Percentiles rank a stretch among this genome's conserved stretches.
These are phyloP conservation scores for Hirundo rustica DNA, from an alignment of 2,797 vertebrate genomes.

Conservation along the genomic window DNA sequence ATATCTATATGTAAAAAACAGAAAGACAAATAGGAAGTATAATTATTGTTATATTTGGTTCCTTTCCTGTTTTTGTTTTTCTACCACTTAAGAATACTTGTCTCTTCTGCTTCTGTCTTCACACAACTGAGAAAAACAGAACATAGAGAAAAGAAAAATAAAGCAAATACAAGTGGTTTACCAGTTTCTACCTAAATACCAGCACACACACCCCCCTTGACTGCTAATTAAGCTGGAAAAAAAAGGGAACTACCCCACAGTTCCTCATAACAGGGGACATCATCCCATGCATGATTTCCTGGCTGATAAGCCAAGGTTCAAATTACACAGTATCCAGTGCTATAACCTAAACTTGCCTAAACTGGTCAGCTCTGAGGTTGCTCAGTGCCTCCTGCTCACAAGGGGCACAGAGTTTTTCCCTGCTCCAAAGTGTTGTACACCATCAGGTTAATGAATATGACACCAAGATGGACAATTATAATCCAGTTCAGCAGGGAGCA, in stretches of 20 bases:
- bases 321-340: neutral
- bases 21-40: neutral
- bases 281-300: neutral
- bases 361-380: neutral
- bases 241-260: neutral
- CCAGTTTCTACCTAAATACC: neutral
- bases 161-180: neutral
- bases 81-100: neutral
- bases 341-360: neutral
- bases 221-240: neutral
- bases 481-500: neutral
- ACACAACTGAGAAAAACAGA: neutral
- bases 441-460: rapidly evolving
- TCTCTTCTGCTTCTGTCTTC: neutral
- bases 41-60: neutral
- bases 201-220: neutral
- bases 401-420: neutral
- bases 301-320: neutral
- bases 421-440: neutral
- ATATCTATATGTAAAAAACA: neutral
- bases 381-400: neutral
- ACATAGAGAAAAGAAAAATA: neutral
- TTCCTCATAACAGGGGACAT: neutral
- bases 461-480: neutral
- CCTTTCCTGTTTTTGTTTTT: neutral